These are phyloP conservation scores for Lobophora halterata DNA, from an alignment of 2,888 invertebrate genomes.

Conservation along the genomic window DNA sequence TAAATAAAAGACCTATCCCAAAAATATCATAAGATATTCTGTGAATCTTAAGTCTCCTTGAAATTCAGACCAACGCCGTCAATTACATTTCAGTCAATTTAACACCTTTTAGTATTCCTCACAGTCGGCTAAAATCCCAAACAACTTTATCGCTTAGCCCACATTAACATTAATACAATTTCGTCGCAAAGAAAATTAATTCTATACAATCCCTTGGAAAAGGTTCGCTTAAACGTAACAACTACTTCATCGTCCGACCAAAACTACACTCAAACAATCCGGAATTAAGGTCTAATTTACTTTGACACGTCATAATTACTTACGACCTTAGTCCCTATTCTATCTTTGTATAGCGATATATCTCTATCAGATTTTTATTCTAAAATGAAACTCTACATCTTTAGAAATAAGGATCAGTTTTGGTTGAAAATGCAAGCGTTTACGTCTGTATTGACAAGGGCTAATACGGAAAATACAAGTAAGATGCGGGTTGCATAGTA, in stretches of 20 bases:
- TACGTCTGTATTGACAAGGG: constrained; percentile 18
- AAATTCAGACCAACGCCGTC: no score
- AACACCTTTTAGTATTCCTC: constrained; percentile 1
- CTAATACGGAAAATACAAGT: constrained; percentile 20
- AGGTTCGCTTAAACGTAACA: constrained; percentile 13
- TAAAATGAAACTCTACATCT: background rate
- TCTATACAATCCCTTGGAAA: constrained; percentile 25
- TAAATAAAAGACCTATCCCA: no score
- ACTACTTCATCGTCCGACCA: constrained; percentile 7
- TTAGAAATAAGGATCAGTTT: constrained; percentile 12
- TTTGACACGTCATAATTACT: constrained; percentile 30
- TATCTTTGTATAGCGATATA: constrained; percentile 4
- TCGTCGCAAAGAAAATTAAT: constrained; percentile 33
- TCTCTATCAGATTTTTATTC: background rate
- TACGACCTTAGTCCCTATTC: constrained; percentile 22
- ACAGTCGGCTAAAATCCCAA: constrained; percentile 7
- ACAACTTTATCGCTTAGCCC: constrained; percentile 11
- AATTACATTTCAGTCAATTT: background rate
- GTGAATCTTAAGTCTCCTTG: no score
- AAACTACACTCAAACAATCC: constrained; percentile 17
- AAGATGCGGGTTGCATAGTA: constrained; percentile 35
- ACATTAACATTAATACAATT: constrained; percentile 30
- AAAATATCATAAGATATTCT: no score
- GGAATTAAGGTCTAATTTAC: constrained; percentile 27
- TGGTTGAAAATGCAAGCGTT: background rate